Conservation (phyloP, 2,797 vertebrate genomes). For the Muscicapa striata region DNA sequence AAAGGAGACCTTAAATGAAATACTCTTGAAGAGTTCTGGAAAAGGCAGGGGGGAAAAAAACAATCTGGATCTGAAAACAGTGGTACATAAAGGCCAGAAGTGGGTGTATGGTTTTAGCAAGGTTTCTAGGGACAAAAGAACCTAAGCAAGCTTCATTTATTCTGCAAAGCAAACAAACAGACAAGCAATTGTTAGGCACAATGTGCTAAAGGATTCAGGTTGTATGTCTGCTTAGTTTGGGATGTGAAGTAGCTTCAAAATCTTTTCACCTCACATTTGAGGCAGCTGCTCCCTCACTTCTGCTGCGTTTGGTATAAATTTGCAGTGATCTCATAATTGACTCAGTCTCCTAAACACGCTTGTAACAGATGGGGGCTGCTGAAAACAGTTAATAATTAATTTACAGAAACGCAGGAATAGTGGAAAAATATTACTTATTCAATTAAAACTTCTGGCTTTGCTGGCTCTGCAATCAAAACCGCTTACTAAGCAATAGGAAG, state of each 20-base stretch:
- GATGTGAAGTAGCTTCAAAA: neutral
- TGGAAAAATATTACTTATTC: slow-evolving; percentile 35
- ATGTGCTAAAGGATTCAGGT: neutral
- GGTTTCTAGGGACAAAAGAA: neutral
- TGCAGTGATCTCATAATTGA: slow-evolving; percentile 45
- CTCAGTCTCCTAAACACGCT: neutral
- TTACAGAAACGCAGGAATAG: slow-evolving; percentile 2
- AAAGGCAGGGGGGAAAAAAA: neutral
- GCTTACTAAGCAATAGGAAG: neutral
- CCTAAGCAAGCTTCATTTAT: neutral
- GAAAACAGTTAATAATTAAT: slow-evolving; percentile 57
- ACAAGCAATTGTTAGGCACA: neutral
- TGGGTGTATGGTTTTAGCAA: neutral
- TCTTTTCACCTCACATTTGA: neutral
- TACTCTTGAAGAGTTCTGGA: neutral
- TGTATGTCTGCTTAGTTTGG: neutral
- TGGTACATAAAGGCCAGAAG: neutral
- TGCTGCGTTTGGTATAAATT: neutral
- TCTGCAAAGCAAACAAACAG: neutral
- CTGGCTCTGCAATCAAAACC: neutral
- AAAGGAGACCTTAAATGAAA: slow-evolving; percentile 6
- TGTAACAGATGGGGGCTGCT: slow-evolving; percentile 54
- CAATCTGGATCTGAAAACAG: neutral
- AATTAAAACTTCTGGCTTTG: slow-evolving; percentile 6
- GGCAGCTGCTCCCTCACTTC: neutral